phyloP scores from a whole-genome alignment of 1,140 invertebrate species.

The Zelostemma sp. region DNA sequence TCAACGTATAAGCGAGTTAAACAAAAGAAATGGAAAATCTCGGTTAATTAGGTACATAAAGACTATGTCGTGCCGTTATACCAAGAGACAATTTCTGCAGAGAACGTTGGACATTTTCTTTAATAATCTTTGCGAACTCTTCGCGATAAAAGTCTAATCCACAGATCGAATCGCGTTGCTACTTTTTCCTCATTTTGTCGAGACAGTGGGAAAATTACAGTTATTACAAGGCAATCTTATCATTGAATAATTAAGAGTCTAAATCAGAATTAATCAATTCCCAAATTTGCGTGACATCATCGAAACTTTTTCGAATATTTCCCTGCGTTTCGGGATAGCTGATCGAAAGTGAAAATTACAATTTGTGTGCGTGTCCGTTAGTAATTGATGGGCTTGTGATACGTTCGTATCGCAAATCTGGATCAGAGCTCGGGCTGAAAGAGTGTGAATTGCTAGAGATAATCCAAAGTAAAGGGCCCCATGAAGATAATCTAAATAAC shows the following conservation, averaged over 20 bases:
- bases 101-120: not conserved
- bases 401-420: slow-evolving; percentile 26
- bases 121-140: no score
- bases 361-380: slow-evolving; percentile 28
- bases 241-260: no score
- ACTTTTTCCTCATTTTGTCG: no score
- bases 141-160: no score
- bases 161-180: no score
- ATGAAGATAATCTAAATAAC: slow-evolving; percentile 7
- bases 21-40: slow-evolving; percentile 3
- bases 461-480: slow-evolving; percentile 28
- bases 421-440: slow-evolving; percentile 30
- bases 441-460: slow-evolving; percentile 45
- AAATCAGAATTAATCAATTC: no score
- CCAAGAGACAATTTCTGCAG: not conserved
- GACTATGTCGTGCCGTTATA: not conserved
- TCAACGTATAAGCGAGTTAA: slow-evolving; percentile 1
- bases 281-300: no score
- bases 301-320: no score
- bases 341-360: slow-evolving; percentile 44
- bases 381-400: slow-evolving; percentile 34
- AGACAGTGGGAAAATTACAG: no score
- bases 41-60: not conserved
- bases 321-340: no score
- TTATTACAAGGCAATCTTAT: not conserved